Conservation (phyloP, 2,888 invertebrate genomes). For the Eutolmus rufibarbis region DNA sequence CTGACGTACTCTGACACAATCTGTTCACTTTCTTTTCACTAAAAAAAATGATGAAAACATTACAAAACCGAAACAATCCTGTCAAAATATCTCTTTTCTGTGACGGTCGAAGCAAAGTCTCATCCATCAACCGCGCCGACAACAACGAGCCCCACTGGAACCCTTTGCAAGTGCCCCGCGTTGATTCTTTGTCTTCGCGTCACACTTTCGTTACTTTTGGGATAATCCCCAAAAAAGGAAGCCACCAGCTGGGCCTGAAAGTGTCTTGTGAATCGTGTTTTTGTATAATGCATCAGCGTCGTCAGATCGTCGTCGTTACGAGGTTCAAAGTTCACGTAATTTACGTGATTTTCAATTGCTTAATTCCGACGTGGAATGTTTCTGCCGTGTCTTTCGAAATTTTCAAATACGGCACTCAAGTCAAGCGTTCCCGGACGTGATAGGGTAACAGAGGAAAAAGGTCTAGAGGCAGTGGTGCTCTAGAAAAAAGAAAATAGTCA, state of each 20-base stretch:
- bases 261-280: background rate
- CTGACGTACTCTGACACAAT: background rate
- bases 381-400: background rate
- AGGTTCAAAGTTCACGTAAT: background rate
- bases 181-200: background rate
- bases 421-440: background rate
- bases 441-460: background rate
- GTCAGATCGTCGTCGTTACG: background rate
- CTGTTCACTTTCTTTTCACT: background rate
- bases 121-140: background rate
- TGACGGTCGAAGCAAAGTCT: background rate
- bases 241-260: background rate
- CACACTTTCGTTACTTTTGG: background rate
- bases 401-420: background rate
- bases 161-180: background rate
- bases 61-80: background rate
- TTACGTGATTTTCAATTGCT: background rate
- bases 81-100: background rate
- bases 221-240: background rate
- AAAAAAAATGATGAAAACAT: background rate
- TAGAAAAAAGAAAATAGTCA: background rate
- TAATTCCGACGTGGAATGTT: background rate
- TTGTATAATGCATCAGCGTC: background rate
- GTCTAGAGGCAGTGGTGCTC: background rate
- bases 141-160: background rate